A percentile compares a stretch with the other conserved stretches of the same genome.
Evolutionary conservation across 2,113 vertebrate genomes (phyloP).

Genomic region (Entomyzon cyanotis): DNA sequence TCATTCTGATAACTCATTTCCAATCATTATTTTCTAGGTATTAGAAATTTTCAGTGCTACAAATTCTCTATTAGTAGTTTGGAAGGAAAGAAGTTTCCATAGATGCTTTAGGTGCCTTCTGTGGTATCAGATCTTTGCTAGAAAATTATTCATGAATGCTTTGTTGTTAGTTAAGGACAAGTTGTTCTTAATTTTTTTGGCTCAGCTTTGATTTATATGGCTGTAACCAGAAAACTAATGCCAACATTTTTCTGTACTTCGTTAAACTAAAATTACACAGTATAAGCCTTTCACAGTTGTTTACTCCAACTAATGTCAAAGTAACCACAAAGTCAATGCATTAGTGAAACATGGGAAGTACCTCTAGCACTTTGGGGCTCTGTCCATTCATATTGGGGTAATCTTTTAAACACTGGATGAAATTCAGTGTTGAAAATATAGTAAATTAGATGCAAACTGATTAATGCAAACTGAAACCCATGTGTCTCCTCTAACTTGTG

Average conservation of each 20-base stretch:
- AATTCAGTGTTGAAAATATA: conserved; percentile 24
- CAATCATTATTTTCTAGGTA: not conserved
- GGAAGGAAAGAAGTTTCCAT: conserved; percentile 1
- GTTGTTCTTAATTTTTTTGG: conserved; percentile 39
- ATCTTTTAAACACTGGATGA: not conserved
- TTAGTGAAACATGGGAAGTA: not conserved
- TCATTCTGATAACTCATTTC: not conserved
- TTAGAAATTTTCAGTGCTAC: not conserved
- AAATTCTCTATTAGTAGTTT: not conserved
- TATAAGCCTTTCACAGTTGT: conserved; percentile 28
- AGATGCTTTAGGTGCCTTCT: not conserved
- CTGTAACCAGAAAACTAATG: conserved; percentile 37
- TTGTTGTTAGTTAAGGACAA: conserved; percentile 17
- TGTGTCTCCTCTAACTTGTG: not conserved
- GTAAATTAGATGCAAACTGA: conserved; percentile 10
- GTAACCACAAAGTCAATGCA: conserved; percentile 20
- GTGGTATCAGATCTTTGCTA: not conserved
- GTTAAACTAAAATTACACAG: conserved; percentile 32
- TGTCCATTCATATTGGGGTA: not conserved
- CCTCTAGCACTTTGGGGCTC: not conserved
- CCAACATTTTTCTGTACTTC: conserved; percentile 31
- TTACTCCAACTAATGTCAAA: conserved; percentile 6
- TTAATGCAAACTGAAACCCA: not conserved
- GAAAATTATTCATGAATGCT: conserved; percentile 40
- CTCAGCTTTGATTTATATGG: conserved; percentile 27